phyloP scores from a whole-genome alignment of 2,797 vertebrate genomes.

The Antennarius maculatus region DNA sequence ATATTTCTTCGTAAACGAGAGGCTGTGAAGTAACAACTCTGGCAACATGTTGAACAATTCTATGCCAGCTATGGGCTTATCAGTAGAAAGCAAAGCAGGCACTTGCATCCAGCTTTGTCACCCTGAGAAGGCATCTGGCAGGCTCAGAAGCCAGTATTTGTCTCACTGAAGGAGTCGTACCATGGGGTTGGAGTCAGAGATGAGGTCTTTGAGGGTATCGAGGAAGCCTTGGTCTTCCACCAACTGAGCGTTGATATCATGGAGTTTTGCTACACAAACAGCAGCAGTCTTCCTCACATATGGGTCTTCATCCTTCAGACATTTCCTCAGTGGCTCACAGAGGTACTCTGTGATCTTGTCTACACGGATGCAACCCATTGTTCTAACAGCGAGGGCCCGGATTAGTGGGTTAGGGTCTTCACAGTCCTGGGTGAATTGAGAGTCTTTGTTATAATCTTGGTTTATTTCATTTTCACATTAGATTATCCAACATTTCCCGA shows the following conservation, averaged over 20 bases:
- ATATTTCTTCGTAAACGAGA: neutral
- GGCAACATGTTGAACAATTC: slow-evolving; percentile 10
- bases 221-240: slow-evolving; percentile 97
- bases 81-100: neutral
- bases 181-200: slow-evolving; percentile 98
- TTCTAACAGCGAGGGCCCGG: slow-evolving; percentile 94
- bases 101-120: slow-evolving; percentile 16
- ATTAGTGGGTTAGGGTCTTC: slow-evolving; percentile 98
- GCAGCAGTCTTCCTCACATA: slow-evolving; percentile 97
- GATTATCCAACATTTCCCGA: neutral
- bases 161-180: slow-evolving; percentile 60
- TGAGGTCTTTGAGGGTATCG: slow-evolving; percentile 96
- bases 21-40: neutral
- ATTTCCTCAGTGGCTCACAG: slow-evolving; percentile 96
- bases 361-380: slow-evolving; percentile 97
- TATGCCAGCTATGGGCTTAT: slow-evolving; percentile 7
- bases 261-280: slow-evolving; percentile 96
- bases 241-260: slow-evolving; percentile 96
- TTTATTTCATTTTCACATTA: neutral
- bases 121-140: slow-evolving; percentile 4
- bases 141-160: neutral
- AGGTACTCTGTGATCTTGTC: slow-evolving; percentile 98
- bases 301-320: slow-evolving; percentile 96
- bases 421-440: slow-evolving; percentile 84
- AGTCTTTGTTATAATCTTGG: neutral